Evolutionary conservation across 2,888 invertebrate species (phyloP), one percentile per base, ranked within the genome.

Genomic region (Agonopterix alstromeriana): DNA sequence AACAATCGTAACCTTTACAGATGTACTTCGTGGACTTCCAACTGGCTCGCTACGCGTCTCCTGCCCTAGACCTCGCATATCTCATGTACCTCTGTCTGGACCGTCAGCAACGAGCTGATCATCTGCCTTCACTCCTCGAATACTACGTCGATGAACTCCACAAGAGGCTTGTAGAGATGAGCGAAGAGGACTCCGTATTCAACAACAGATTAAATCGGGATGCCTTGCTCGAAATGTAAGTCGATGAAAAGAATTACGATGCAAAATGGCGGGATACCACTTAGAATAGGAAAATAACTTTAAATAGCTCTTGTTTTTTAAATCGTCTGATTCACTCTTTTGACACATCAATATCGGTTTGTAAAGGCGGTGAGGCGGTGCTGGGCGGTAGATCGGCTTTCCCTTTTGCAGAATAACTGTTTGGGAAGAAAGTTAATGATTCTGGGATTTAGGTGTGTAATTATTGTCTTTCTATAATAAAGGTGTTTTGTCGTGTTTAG

Each of bases 21-120:
- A 90, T 93, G 70, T 92, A 90, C 61, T 80, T 94, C 46, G 91
- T 94, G 35, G 94, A 94, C 67, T 94, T 94, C 70, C 94, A 94
- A 74, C 71, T 93, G 48, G 91, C 90, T 12, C 90, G 94, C 10
- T 93, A 93, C 59, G 92, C 93, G 35, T 94, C 94, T 0, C 91
- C 93, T 45, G 92, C 92, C 0, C 73, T 94, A 43, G 94, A 94
- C 70, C 78, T 94, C 58, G 91, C 90, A 1, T 92, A 91, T 77
- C 73, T 94, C 35, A 73, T 93, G 52, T 94, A 92, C 61, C 90
- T 93, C 53, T 94, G 94, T 59, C 90, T 93, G 35, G 91, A 90
- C 35, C 89, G 91, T 2, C 80, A 90, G 43, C 90, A 93, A 70
- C 79, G 94, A n/a, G 82, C 84, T 11, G 77, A 83, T 3, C 90